Evolutionary conservation across 2,888 invertebrate species (phyloP).

Genomic region (Cryptosula pallasiana): DNA sequence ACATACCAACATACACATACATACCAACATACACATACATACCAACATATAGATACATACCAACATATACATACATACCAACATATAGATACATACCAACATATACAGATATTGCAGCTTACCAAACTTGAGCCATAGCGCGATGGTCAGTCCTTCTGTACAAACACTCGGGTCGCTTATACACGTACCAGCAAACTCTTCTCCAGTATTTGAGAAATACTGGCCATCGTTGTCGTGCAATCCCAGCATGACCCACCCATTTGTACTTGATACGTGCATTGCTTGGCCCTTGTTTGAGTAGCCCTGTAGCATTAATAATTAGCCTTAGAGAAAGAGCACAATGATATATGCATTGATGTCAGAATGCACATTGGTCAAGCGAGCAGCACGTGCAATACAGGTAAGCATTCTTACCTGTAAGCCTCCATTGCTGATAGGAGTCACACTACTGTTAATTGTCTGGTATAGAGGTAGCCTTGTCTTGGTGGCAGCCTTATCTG

Average conservation of each 20-base stretch:
- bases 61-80: too few relatives aligned
- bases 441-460: not conserved
- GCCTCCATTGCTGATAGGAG: not conserved
- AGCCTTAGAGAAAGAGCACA: too few relatives aligned
- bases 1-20: too few relatives aligned
- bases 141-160: not conserved
- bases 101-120: too few relatives aligned
- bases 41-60: too few relatives aligned
- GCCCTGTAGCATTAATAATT: too few relatives aligned
- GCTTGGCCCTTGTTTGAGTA: constrained; percentile 7
- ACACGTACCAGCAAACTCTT: constrained; percentile 19
- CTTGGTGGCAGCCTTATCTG: constrained; percentile 2
- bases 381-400: too few relatives aligned
- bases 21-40: too few relatives aligned
- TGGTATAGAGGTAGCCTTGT: not conserved
- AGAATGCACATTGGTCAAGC: too few relatives aligned
- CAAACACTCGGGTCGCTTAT: constrained; percentile 17
- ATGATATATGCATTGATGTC: too few relatives aligned
- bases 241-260: constrained; percentile 21
- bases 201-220: not conserved
- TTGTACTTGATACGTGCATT: not conserved
- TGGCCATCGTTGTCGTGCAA: not conserved
- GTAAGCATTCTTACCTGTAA: too few relatives aligned
- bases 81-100: too few relatives aligned
- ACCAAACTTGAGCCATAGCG: constrained; percentile 12